Conservation (phyloP, 1,140 invertebrate genomes). For the Drosophila tsacasi region DNA sequence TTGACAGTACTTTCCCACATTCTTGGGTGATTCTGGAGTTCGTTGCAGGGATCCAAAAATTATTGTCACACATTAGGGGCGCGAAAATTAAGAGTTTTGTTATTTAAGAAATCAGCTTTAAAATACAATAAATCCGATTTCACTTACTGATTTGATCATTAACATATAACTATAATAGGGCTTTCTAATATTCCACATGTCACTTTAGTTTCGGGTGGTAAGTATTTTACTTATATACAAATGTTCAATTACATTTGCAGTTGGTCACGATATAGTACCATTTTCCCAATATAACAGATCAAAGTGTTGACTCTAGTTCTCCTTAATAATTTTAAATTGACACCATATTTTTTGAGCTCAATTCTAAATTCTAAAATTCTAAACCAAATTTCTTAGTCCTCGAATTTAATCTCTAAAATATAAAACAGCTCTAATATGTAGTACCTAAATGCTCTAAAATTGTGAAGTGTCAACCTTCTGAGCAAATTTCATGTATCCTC, state of each 20-base stretch:
- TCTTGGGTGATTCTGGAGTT: neutral
- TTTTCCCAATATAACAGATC: neutral
- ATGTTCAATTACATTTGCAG: neutral
- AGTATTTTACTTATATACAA: no score
- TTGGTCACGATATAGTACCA: neutral
- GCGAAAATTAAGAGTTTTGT: neutral
- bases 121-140: neutral
- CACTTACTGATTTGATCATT: no score
- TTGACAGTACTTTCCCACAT: slow-evolving; percentile 15
- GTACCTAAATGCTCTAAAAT: neutral
- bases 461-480: neutral
- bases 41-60: neutral
- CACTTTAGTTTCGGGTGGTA: no score
- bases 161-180: neutral
- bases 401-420: neutral
- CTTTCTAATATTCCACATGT: neutral
- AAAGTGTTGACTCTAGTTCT: neutral
- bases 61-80: neutral
- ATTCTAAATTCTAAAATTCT: no score
- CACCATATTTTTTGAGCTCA: neutral
- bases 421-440: neutral
- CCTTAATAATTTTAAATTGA: neutral
- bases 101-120: neutral
- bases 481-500: neutral
- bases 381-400: neutral